Conservation (phyloP, 2,797 vertebrate genomes). For the Amniataba percoides region DNA sequence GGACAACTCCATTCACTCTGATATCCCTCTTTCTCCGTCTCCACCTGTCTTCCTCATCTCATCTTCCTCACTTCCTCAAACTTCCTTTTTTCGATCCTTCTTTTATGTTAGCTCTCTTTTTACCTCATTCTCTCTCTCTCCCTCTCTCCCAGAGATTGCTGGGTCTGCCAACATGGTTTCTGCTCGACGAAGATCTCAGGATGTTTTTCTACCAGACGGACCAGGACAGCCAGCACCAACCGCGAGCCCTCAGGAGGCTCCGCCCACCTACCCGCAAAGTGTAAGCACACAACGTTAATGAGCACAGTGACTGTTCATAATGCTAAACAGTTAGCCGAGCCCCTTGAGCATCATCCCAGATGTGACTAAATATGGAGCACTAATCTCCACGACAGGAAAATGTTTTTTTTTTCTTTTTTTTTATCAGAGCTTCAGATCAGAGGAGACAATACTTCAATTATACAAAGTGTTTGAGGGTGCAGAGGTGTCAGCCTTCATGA, state of each 20-base stretch:
- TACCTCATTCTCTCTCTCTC: neutral
- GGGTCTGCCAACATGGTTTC: slow-evolving; percentile 89
- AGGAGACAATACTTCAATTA: neutral
- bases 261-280: slow-evolving; percentile 93
- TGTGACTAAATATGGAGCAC: neutral
- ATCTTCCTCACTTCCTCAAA: slow-evolving; percentile 3
- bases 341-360: neutral
- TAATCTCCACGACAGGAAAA: neutral
- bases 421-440: neutral
- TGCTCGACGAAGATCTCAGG: slow-evolving; percentile 90
- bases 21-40: slow-evolving; percentile 1
- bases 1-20: neutral
- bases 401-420: neutral
- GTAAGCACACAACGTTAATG: slow-evolving; percentile 80
- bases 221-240: slow-evolving; percentile 88
- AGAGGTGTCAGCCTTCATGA: slow-evolving; percentile 2
- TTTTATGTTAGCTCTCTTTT: neutral
- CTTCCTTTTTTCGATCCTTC: neutral
- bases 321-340: neutral
- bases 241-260: slow-evolving; percentile 90
- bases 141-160: slow-evolving; percentile 87
- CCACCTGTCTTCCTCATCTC: slow-evolving; percentile 6
- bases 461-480: neutral
- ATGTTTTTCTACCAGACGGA: slow-evolving; percentile 95
- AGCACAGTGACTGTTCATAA: neutral